phyloP scores from a whole-genome alignment of 92 coral and sea anemone species.

The Montipora capitata region DNA sequence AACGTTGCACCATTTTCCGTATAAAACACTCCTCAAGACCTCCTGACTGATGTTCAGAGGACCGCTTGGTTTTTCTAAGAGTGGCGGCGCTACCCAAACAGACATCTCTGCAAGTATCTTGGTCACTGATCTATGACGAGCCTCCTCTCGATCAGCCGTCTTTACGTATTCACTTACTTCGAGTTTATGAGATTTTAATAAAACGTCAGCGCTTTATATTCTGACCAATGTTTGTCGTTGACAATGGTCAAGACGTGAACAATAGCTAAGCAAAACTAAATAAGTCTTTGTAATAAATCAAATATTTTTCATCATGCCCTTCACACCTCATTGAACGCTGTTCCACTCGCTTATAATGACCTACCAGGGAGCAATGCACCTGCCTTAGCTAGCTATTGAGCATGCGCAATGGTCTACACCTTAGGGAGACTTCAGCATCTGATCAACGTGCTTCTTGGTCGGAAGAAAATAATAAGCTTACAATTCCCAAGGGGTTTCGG shows the following conservation, averaged over 20 bases:
- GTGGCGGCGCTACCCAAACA: constrained; percentile 45
- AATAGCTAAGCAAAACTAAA: constrained; percentile 99
- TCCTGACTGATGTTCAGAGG: constrained; percentile 96
- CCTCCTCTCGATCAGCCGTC: constrained; percentile 26
- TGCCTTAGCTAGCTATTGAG: constrained; percentile 74
- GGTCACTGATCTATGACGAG: constrained; percentile 9
- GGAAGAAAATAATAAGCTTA: constrained; percentile 8
- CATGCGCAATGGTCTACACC: constrained; percentile 82
- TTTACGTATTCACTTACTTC: constrained; percentile 77
- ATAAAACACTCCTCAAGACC: constrained; percentile 94
- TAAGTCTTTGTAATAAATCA: constrained; percentile 99
- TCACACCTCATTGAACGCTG: constrained; percentile 96
- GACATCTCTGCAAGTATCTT: constrained; percentile 42
- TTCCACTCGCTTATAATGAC: constrained; percentile 84
- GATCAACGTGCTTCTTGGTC: constrained; percentile 53
- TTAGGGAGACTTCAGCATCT: constrained; percentile 72
- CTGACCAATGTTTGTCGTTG: constrained; percentile 86
- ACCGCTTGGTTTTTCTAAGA: constrained; percentile 64
- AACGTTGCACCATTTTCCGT: constrained; percentile 99
- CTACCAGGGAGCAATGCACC: constrained; percentile 88
- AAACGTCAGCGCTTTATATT: constrained; percentile 82
- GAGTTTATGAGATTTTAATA: constrained; percentile 84
- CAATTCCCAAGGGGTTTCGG: constrained; percentile 30
- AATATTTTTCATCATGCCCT: constrained; percentile 97
- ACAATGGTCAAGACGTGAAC: constrained; percentile 95